Evolutionary conservation across 2,888 invertebrate species (phyloP), one percentile per base, ranked within the genome.

Genomic region (Lycophotia porphyrea): DNA sequence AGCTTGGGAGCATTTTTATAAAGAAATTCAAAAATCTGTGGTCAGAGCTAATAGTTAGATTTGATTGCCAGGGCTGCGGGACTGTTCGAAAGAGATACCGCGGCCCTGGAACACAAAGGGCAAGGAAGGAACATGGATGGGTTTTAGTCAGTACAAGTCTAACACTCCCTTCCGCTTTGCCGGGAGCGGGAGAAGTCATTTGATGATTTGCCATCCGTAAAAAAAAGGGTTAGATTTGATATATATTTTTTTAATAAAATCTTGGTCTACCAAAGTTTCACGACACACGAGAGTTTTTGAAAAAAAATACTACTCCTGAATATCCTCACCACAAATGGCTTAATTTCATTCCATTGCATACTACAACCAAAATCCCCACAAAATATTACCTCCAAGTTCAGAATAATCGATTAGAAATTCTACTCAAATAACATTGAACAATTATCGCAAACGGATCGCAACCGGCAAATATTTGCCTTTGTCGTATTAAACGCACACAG

Each of bases 401-500:
- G 36, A 85, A 71, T 65, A 69, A 85, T 75, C 65, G 73, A 69
- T 86, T 84, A 78, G 75, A 83, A 66, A 86, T 39, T 76, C 64
- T 65, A 65, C 74, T 82, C 71, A 82, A 87, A 85, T 85, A 85
- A 66, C 72, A 69, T 68, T 66, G 60, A 85, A 52, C 74, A 87
- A 85, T 85, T 82, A 85, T 79, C 79, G 82, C 68, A 44, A 80
- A 60, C 78, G 82, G 74, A 76, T 77, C 55, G 81, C 55, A 81
- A n/a, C 27, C 60, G 52, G 74, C 80, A 74, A 84, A 84, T 86
- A 84, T 84, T 86, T 80, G 76, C 68, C 71, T 73, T 66, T 84
- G 68, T 75, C 86, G 66, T 86, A 87, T 84, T 86, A 84, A 85
- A 79, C 82, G 81, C 88, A 87, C 85, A 84, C 88, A 87, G 76